Evolutionary conservation across 2,888 invertebrate genomes (phyloP), one percentile per base, ranked within the genome.

Genomic region (Amiota mariae): DNA sequence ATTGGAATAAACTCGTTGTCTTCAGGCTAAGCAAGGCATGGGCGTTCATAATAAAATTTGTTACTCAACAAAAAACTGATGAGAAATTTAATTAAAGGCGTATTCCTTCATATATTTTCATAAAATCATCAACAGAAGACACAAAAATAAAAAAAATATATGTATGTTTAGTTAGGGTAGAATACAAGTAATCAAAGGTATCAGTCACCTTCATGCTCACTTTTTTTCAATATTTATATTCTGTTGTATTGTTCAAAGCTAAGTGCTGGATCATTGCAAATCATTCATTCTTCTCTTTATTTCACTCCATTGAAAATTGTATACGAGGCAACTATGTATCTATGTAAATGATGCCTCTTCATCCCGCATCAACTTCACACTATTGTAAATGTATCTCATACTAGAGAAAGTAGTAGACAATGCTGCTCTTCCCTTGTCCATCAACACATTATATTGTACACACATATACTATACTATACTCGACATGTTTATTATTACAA

Each of bases 1-100:
- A 12, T 12, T 20, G 12, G 59, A 13, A 13, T 18, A 59, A 59
- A 54, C 15, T n/a, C 59, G 59, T 18, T 59, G 20, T 13, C 20
- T n/a, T 59, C 11, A 59, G 59, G n/a, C 15, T 6, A 59, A 18
- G 59, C 59, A 11, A 59, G 59, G n/a, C 4, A 4, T 4, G 11
- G n/a, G 59, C 15, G 59, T n/a, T 59, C 13, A 54, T 59, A 70
- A 76, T 72, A 76, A 66, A 76, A 78, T 72, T 77, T 78, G 77
- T 72, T 73, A 75, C 36, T 75, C 75, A 72, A 48, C 49, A 70
- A 70, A 70, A 70, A 68, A 71, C n/a, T 71, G 70, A 61, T 67
- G 46, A 12, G 73, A 80, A 77, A 83, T 83, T 83, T 85, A 83
- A 83, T 83, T 85, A 85, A 79, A 81, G 83, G 82, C 83, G 85